Conservation (phyloP, 2,797 vertebrate species). For the Jordanella pulchra region DNA sequence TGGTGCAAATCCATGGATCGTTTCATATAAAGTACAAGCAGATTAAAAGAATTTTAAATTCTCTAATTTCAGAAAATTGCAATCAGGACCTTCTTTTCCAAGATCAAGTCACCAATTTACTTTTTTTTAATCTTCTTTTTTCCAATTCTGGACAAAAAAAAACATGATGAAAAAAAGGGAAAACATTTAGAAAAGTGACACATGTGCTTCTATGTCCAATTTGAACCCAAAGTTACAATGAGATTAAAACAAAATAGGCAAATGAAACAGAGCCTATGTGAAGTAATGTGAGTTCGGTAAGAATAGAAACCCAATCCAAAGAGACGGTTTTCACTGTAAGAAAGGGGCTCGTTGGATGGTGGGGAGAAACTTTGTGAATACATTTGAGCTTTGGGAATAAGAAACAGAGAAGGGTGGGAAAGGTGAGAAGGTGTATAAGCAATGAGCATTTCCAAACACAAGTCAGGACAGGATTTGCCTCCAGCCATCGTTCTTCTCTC, state of each 20-base stretch:
- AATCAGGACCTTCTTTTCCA: neutral
- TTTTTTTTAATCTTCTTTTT: neutral
- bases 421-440: conserved; percentile 14
- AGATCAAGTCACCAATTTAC: neutral
- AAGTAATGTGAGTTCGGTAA: conserved; percentile 32
- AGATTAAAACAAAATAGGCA: neutral
- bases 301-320: conserved; percentile 11
- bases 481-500: conserved; percentile 32
- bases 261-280: neutral
- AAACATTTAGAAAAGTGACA: neutral
- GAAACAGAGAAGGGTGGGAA: conserved; percentile 66
- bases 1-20: no score
- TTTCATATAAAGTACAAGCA: no score
- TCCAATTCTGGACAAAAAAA: neutral
- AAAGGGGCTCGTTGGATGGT: neutral
- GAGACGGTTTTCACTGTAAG: conserved; percentile 3
- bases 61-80: no score
- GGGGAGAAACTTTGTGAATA: conserved; percentile 40
- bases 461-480: conserved; percentile 49
- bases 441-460: conserved; percentile 27
- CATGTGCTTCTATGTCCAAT: neutral
- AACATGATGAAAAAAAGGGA: neutral
- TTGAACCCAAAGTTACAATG: neutral
- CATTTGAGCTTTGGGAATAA: conserved; percentile 48
- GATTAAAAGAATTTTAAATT: no score